Conservation (phyloP, 2,888 invertebrate species). For the Leptopterna dolabrata region DNA sequence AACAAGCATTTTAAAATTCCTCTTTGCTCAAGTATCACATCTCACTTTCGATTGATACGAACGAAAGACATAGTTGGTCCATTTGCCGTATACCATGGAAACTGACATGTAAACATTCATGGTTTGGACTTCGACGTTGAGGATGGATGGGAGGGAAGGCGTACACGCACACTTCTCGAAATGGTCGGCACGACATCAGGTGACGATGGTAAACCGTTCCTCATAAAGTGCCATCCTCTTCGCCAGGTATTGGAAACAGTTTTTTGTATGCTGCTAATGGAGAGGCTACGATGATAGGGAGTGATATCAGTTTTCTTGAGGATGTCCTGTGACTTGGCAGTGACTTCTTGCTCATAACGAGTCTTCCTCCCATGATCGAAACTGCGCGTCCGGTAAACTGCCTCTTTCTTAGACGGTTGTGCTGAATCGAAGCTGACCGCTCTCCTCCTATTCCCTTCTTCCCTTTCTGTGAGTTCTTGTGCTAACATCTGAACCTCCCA, state of each 20-base stretch:
- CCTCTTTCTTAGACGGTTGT: constrained; percentile 30
- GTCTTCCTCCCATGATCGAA: constrained; percentile 12
- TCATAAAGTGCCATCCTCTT: constrained; percentile 40
- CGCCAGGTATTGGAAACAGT: constrained; percentile 38
- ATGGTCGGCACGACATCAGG: constrained; percentile 57
- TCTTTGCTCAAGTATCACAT: constrained; percentile 30
- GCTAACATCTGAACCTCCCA: constrained; percentile 86
- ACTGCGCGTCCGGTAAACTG: constrained; percentile 9
- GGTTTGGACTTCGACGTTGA: constrained; percentile 25
- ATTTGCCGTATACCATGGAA: neutral
- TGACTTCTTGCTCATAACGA: neutral
- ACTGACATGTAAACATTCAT: neutral
- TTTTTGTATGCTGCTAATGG: constrained; percentile 46
- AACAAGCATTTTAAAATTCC: neutral
- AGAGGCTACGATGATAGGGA: constrained; percentile 17
- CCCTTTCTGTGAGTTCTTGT: constrained; percentile 71
- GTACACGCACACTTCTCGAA: constrained; percentile 26
- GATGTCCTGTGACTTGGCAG: constrained; percentile 4
- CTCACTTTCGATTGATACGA: constrained; percentile 10
- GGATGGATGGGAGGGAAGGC: constrained; percentile 21
- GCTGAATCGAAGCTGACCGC: constrained; percentile 56
- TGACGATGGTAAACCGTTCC: constrained; percentile 44
- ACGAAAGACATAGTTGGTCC: constrained; percentile 28
- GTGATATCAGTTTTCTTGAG: neutral
- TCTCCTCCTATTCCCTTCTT: constrained; percentile 52